Conservation (phyloP, 2,888 invertebrate species). For the Argynnis bischoffii region DNA sequence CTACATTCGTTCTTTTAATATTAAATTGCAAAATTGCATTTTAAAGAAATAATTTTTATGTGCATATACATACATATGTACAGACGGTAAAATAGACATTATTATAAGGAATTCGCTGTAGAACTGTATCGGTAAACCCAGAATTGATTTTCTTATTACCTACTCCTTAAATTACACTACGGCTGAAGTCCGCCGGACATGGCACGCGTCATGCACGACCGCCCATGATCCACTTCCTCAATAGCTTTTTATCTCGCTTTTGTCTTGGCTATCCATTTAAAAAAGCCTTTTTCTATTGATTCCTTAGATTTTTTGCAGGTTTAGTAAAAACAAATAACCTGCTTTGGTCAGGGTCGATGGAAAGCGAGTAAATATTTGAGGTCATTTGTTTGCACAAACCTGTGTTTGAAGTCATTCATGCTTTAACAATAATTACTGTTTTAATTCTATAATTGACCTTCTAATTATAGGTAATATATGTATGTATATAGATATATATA, state of each 20-base stretch:
- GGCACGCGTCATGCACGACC: slow-evolving; percentile 41
- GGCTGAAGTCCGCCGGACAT: slow-evolving; percentile 5
- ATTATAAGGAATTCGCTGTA: too few species aligned
- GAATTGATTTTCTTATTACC: too few species aligned
- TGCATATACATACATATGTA: too few species aligned
- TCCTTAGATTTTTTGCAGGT: slow-evolving; percentile 28
- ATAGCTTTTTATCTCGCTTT: slow-evolving; percentile 31
- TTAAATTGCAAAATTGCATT: too few species aligned
- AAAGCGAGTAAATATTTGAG: slow-evolving; percentile 30
- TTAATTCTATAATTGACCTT: not conserved
- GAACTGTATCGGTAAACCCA: too few species aligned
- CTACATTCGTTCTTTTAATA: too few species aligned
- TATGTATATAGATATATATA: too few species aligned
- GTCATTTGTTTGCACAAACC: slow-evolving; percentile 26
- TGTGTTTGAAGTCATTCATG: slow-evolving; percentile 1
- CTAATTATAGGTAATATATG: slow-evolving; percentile 4
- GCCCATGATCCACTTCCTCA: slow-evolving; percentile 40
- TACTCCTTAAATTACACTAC: not conserved
- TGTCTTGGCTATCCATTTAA: slow-evolving; percentile 25
- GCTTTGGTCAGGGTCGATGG: slow-evolving; percentile 33
- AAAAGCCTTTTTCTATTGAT: slow-evolving; percentile 23
- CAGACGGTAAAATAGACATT: too few species aligned
- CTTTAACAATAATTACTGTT: slow-evolving; percentile 6
- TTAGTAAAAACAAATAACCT: slow-evolving; percentile 26
- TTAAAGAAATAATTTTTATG: too few species aligned